Evolutionary conservation across 2,797 vertebrate genomes (phyloP).

Genomic region (Sphenopsis melanotis): DNA sequence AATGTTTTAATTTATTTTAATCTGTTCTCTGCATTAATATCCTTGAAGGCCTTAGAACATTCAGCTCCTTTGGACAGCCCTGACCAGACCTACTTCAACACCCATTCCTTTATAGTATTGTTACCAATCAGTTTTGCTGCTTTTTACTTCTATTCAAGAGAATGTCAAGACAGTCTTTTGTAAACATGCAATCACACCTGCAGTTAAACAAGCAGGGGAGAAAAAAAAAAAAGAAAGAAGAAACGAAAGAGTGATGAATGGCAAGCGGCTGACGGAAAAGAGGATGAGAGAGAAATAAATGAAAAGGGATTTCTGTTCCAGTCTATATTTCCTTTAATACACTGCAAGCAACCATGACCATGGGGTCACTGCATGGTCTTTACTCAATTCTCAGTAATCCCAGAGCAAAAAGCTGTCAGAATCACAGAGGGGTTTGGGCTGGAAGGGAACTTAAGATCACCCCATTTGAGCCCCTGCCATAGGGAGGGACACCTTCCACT

Average conservation of each 20-base stretch:
- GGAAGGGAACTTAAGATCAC: neutral
- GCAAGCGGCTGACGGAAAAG: neutral
- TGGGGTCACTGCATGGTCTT: neutral
- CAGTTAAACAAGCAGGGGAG: constrained; percentile 11
- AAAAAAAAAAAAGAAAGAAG: neutral
- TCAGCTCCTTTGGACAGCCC: neutral
- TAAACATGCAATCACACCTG: constrained; percentile 60
- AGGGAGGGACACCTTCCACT: neutral
- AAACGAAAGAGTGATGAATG: constrained; percentile 43
- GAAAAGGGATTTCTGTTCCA: neutral
- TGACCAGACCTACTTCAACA: neutral
- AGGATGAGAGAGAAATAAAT: neutral
- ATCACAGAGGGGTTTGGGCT: neutral
- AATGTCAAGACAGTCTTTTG: neutral
- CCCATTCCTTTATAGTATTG: neutral
- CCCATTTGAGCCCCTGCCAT: neutral
- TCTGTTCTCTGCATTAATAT: neutral
- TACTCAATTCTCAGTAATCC: neutral
- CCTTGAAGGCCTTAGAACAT: neutral
- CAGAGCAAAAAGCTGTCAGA: neutral
- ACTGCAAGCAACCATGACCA: neutral
- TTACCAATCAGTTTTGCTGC: neutral
- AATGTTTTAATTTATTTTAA: neutral
- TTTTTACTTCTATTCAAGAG: neutral
- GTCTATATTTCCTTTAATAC: neutral